Evolutionary conservation across 1,140 invertebrate species (phyloP).

Genomic region (Caenorhabditis brenneri): DNA sequence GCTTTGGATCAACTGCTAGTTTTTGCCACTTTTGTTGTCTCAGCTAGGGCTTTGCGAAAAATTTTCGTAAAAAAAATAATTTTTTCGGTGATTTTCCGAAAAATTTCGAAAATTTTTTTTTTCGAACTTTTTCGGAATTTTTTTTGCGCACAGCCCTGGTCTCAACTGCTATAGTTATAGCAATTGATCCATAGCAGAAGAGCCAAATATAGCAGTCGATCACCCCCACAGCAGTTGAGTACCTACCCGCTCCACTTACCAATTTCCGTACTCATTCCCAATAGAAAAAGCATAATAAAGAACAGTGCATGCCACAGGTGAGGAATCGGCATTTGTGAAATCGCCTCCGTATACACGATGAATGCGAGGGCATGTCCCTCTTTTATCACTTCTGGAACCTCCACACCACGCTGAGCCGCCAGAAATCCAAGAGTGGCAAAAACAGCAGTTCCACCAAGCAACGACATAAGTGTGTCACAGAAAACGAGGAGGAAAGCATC

Average conservation of each 20-base stretch:
- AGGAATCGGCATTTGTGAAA: slow-evolving; percentile 71
- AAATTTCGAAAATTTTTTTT: no score
- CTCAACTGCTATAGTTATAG: no score
- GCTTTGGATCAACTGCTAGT: no score
- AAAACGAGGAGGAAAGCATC: slow-evolving; percentile 77
- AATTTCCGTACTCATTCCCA: slow-evolving; percentile 71
- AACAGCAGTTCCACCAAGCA: slow-evolving; percentile 75
- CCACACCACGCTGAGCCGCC: slow-evolving; percentile 72
- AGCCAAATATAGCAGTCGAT: no score
- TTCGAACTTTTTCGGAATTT: no score
- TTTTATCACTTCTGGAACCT: slow-evolving; percentile 75
- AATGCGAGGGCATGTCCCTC: slow-evolving; percentile 71
- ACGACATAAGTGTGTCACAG: slow-evolving; percentile 77
- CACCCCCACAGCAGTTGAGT: no score
- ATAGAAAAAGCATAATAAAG: slow-evolving; percentile 72
- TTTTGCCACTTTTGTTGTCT: no score
- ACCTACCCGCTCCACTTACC: no score
- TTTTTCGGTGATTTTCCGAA: not conserved
- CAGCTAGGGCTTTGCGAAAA: no score
- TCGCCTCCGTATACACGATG: slow-evolving; percentile 72
- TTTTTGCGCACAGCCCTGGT: no score
- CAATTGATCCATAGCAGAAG: no score
- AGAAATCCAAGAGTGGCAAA: slow-evolving; percentile 78
- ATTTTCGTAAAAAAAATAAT: no score
- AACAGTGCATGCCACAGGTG: slow-evolving; percentile 73